Percentiles rank a stretch among this genome's conserved stretches.
Evolutionary conservation across 2,888 invertebrate genomes (phyloP).

Genomic region (Tipula helvola): DNA sequence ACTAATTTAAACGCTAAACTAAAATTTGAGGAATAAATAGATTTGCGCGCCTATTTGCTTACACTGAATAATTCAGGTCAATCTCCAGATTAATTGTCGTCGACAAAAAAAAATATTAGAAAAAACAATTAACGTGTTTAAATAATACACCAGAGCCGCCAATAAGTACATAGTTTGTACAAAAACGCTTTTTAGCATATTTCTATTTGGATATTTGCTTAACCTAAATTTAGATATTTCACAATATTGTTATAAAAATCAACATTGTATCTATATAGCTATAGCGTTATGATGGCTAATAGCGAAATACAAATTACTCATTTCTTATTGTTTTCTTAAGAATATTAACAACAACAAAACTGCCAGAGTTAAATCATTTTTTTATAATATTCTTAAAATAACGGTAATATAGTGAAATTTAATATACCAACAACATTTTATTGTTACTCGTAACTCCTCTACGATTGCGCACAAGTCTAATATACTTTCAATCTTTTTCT

Average conservation of each 20-base stretch:
- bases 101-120: background rate
- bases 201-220: background rate
- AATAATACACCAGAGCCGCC: background rate
- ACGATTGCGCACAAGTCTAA: background rate
- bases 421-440: background rate
- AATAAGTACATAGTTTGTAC: background rate
- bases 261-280: background rate
- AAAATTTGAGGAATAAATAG: background rate
- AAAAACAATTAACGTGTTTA: background rate
- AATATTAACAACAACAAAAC: background rate
- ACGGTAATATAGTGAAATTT: background rate
- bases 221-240: background rate
- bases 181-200: background rate
- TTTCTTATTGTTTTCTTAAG: background rate
- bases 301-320: background rate
- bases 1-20: no score
- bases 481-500: background rate
- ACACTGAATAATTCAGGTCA: background rate
- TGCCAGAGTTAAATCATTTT: background rate
- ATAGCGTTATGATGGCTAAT: background rate
- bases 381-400: background rate
- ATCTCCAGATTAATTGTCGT: background rate
- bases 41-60: background rate
- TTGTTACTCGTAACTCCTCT: background rate
- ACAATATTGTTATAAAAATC: background rate